These are phyloP conservation scores for Tetraodon nigroviridis DNA, from an alignment of 2,113 vertebrate genomes.

Conservation along the genomic window DNA sequence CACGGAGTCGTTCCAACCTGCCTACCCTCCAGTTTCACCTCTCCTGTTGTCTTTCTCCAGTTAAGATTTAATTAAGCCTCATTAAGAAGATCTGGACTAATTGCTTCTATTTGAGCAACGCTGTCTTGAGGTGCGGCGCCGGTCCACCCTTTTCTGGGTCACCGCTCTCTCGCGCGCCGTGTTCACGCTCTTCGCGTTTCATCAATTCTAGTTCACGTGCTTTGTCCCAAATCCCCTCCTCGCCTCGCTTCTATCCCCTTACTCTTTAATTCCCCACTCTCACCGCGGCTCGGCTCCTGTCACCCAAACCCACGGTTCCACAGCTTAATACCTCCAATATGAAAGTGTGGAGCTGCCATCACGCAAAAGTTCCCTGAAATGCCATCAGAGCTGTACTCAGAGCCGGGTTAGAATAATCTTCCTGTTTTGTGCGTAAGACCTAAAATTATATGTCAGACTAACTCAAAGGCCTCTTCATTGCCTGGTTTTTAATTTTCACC, in stretches of 20 bases:
- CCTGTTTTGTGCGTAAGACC: constrained; percentile 4
- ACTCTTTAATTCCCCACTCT: constrained; percentile 38
- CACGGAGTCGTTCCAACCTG: constrained; percentile 46
- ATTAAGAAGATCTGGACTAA: constrained; percentile 80
- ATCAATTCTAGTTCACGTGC: constrained; percentile 30
- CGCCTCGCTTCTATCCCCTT: constrained; percentile 24
- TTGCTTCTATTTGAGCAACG: constrained; percentile 81
- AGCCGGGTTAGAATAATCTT: constrained; percentile 31
- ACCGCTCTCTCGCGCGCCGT: constrained; percentile 59
- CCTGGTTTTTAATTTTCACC: too few relatives aligned
- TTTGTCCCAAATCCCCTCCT: constrained; percentile 26
- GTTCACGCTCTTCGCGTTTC: constrained; percentile 49
- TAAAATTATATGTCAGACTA: constrained; percentile 5
- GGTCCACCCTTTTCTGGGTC: constrained; percentile 74
- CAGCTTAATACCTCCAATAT: constrained; percentile 46
- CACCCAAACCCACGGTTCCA: constrained; percentile 37
- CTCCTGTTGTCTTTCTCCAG: constrained; percentile 52
- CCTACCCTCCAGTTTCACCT: constrained; percentile 54
- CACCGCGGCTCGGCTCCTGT: constrained; percentile 29
- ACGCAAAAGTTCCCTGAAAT: constrained; percentile 15
- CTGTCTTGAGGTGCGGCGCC: constrained; percentile 63
- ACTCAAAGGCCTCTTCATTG: background rate
- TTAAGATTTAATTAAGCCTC: constrained; percentile 74
- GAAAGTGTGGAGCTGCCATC: constrained; percentile 37
- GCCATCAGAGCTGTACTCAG: constrained; percentile 28